phyloP scores from a whole-genome alignment of 2,888 invertebrate genomes.

The Chrysotoxum bicinctum region DNA sequence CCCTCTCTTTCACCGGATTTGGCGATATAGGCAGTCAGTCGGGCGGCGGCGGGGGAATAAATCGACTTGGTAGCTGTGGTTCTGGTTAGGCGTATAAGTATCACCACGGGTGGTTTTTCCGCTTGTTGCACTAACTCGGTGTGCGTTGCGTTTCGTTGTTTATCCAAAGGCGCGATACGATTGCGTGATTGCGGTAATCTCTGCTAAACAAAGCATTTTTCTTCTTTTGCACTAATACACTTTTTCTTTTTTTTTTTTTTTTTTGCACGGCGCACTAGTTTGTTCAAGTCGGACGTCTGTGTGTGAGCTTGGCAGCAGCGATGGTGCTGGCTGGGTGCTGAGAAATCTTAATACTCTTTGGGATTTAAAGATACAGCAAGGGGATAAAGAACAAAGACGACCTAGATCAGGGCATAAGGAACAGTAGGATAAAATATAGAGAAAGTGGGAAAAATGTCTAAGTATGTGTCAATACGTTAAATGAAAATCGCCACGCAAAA shows the following conservation, averaged over 20 bases:
- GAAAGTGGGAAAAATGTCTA: background rate
- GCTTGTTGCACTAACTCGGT: slow-evolving; percentile 59
- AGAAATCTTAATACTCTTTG: slow-evolving; percentile 59
- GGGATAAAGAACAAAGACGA: slow-evolving; percentile 7
- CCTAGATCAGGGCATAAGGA: background rate
- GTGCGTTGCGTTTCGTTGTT: slow-evolving; percentile 34
- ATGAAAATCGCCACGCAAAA: too few species aligned
- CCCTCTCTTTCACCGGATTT: slow-evolving; percentile 15
- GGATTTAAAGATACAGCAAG: slow-evolving; percentile 25
- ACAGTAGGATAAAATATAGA: background rate
- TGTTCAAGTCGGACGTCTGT: background rate
- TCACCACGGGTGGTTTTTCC: slow-evolving; percentile 53
- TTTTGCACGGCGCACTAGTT: slow-evolving; percentile 8
- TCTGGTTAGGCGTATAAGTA: slow-evolving; percentile 11
- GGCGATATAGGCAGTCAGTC: background rate
- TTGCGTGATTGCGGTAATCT: slow-evolving; percentile 73
- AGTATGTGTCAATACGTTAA: too few species aligned
- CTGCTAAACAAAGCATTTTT: slow-evolving; percentile 67
- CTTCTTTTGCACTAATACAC: slow-evolving; percentile 34
- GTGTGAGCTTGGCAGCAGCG: background rate
- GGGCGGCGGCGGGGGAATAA: slow-evolving; percentile 26
- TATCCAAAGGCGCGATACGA: slow-evolving; percentile 56
- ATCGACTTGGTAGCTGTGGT: slow-evolving; percentile 4
- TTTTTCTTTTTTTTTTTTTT: too few species aligned
- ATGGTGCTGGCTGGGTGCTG: background rate